Percentiles rank a stretch among this genome's conserved stretches.
Conservation (phyloP, 2,888 invertebrate genomes). For the Dyspetes luteomarginatus region DNA sequence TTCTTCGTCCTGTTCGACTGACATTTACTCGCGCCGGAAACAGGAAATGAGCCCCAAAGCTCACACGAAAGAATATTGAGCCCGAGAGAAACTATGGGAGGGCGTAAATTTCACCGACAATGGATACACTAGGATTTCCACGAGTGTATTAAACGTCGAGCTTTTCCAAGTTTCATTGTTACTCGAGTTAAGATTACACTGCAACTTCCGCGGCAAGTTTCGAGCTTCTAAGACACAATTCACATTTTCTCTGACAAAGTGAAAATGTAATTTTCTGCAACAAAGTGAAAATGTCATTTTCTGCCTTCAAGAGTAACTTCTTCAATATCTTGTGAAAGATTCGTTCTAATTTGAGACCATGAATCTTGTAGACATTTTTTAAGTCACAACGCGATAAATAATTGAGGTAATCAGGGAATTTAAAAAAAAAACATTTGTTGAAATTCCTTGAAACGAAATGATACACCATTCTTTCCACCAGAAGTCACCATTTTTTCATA, state of each 20-base stretch:
- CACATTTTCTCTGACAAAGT: too few species aligned
- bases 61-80: background rate
- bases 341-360: too few species aligned
- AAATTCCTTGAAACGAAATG: too few species aligned
- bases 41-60: background rate
- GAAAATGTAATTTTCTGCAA: background rate
- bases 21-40: background rate
- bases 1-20: background rate
- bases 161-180: background rate
- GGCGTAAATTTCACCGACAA: background rate
- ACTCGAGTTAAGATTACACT: background rate
- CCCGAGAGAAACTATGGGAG: background rate
- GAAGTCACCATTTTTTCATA: too few species aligned
- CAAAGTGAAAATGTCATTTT: background rate
- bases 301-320: background rate
- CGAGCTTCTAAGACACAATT: background rate
- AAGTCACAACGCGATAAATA: too few species aligned
- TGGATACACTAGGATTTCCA: background rate
- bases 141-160: background rate
- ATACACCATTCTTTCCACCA: too few species aligned
- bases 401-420: too few species aligned
- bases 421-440: too few species aligned
- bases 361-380: too few species aligned
- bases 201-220: background rate
- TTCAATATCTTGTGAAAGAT: background rate